Conservation (phyloP, 2,797 vertebrate species). For the Gallirallus australis region DNA sequence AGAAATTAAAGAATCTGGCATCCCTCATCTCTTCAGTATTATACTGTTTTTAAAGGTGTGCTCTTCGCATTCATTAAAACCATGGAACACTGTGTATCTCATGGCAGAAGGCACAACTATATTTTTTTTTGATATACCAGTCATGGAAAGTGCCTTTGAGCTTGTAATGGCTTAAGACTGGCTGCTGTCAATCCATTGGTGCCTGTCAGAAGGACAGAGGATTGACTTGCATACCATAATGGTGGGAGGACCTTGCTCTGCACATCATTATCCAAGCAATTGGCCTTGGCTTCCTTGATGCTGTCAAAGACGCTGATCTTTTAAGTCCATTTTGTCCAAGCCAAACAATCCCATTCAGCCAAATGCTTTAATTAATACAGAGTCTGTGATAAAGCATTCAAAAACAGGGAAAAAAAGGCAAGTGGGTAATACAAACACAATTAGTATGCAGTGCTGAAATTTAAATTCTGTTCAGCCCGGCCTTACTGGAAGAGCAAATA, state of each 20-base stretch:
- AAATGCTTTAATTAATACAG: constrained; percentile 32
- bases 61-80: not conserved
- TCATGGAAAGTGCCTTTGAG: not conserved
- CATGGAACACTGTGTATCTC: not conserved
- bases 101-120: not conserved
- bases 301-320: not conserved
- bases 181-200: not conserved
- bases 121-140: not conserved
- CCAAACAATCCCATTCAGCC: not conserved
- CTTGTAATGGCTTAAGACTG: not conserved
- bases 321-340: not conserved
- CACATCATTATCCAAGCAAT: not conserved
- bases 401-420: constrained; percentile 22
- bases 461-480: constrained; percentile 35
- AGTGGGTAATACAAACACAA: constrained; percentile 20
- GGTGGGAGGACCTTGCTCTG: not conserved
- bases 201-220: not conserved
- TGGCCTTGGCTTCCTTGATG: not conserved
- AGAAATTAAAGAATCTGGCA: not conserved
- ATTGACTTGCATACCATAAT: not conserved
- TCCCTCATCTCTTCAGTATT: not conserved
- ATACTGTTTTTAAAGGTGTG: not conserved
- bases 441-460: constrained; percentile 43
- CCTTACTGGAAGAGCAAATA: constrained; percentile 42
- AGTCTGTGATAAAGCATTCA: not conserved